Evolutionary conservation across 2,888 invertebrate species (phyloP).

Genomic region (Callyntrura guangdongensis): DNA sequence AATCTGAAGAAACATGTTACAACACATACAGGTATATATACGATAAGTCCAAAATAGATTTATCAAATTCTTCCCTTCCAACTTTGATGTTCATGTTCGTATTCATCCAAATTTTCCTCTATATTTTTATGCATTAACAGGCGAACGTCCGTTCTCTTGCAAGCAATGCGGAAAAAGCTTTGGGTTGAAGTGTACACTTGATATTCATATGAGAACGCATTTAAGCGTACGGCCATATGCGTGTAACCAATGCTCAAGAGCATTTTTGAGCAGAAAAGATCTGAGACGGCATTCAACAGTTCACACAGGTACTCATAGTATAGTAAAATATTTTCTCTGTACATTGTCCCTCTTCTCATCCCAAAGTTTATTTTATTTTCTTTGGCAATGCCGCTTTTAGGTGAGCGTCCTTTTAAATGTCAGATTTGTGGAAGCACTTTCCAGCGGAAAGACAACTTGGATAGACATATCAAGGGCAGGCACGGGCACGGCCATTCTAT

Average conservation of each 20-base stretch:
- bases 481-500: no score
- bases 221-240: conserved; percentile 87
- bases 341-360: no score
- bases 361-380: no score
- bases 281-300: conserved; percentile 90
- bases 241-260: conserved; percentile 90
- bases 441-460: conserved; percentile 92
- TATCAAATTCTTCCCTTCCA: not conserved
- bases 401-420: conserved; percentile 90
- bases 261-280: conserved; percentile 90
- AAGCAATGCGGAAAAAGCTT: conserved; percentile 89
- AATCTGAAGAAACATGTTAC: conserved; percentile 90
- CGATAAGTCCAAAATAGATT: no score
- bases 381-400: conserved; percentile 86
- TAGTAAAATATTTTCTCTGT: no score
- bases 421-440: conserved; percentile 90
- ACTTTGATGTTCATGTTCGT: not conserved
- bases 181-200: conserved; percentile 88
- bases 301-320: conserved; percentile 91
- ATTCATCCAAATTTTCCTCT: not conserved
- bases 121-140: conserved; percentile 85
- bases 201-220: conserved; percentile 88
- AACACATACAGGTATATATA: conserved; percentile 88
- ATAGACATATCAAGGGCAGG: conserved; percentile 84
- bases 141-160: conserved; percentile 88